These are phyloP conservation scores for Phlogophora meticulosa DNA, from an alignment of 2,888 invertebrate species.

Conservation along the genomic window DNA sequence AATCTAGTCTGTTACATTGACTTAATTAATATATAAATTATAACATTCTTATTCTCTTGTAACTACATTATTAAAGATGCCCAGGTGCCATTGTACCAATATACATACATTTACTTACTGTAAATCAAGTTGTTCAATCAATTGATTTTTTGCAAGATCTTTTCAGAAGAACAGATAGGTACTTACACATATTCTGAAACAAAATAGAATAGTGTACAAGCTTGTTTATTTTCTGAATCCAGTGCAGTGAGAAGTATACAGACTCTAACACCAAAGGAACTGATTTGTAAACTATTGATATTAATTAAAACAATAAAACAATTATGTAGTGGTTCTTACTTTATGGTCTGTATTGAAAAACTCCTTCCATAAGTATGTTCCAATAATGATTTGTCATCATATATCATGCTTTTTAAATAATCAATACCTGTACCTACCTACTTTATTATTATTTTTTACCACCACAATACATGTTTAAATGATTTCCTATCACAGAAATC, in stretches of 20 bases:
- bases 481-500: not conserved
- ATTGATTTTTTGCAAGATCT: slow-evolving; percentile 2
- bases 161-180: slow-evolving; percentile 13
- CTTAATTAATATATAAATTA: too few species aligned
- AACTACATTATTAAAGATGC: slow-evolving; percentile 37
- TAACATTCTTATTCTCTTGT: slow-evolving; percentile 23
- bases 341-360: not conserved
- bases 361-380: not conserved
- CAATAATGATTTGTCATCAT: not conserved
- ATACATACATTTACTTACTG: slow-evolving; percentile 17
- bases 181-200: not conserved
- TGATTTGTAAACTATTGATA: slow-evolving; percentile 57
- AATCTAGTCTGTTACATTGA: slow-evolving; percentile 37
- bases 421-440: too few species aligned
- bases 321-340: not conserved
- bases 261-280: slow-evolving; percentile 43
- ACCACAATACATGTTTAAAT: not conserved
- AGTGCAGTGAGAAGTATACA: slow-evolving; percentile 17
- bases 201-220: not conserved
- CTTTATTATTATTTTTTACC: not conserved
- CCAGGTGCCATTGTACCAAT: slow-evolving; percentile 27
- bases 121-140: slow-evolving; percentile 40
- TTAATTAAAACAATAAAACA: slow-evolving; percentile 52
- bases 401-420: not conserved
- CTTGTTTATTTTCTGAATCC: slow-evolving; percentile 20